Evolutionary conservation across 2,113 vertebrate species (phyloP).

Genomic region (Corynorhinus townsendii): DNA sequence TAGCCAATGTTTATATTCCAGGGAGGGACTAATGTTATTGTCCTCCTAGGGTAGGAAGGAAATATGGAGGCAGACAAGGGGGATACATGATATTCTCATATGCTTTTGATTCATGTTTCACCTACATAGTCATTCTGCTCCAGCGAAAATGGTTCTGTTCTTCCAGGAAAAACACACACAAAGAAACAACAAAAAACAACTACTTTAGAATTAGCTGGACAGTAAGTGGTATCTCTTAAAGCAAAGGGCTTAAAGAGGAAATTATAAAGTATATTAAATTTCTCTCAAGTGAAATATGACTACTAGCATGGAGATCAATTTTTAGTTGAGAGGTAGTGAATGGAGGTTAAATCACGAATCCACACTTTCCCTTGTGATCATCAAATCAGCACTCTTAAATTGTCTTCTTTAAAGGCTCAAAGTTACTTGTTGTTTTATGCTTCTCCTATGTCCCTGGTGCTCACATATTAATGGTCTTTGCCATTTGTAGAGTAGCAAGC

Average conservation of each 20-base stretch:
- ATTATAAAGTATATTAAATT: constrained; percentile 68
- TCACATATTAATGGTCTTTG: constrained; percentile 76
- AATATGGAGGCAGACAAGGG: background rate
- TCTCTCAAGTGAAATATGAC: constrained; percentile 62
- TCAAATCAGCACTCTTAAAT: constrained; percentile 72
- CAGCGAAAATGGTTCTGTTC: constrained; percentile 13
- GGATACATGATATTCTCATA: background rate
- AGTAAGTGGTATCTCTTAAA: constrained; percentile 37
- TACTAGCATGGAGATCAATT: constrained; percentile 53
- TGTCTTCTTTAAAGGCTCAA: constrained; percentile 66
- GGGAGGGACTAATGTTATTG: constrained; percentile 24
- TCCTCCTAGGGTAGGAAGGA: constrained; percentile 5
- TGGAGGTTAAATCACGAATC: constrained; percentile 72
- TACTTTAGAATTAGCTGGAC: constrained; percentile 11
- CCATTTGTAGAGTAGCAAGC: constrained; percentile 72
- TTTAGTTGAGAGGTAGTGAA: constrained; percentile 60
- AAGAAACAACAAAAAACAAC: background rate
- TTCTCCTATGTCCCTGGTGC: constrained; percentile 54
- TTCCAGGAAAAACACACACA: background rate
- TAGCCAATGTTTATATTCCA: constrained; percentile 53
- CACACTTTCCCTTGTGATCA: constrained; percentile 68
- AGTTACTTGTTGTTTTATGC: constrained; percentile 72
- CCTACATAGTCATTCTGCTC: background rate
- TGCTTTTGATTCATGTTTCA: constrained; percentile 14
- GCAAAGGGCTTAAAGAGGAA: constrained; percentile 52